phyloP scores from a whole-genome alignment of 2,797 vertebrate genomes.

The Anas bernieri region DNA sequence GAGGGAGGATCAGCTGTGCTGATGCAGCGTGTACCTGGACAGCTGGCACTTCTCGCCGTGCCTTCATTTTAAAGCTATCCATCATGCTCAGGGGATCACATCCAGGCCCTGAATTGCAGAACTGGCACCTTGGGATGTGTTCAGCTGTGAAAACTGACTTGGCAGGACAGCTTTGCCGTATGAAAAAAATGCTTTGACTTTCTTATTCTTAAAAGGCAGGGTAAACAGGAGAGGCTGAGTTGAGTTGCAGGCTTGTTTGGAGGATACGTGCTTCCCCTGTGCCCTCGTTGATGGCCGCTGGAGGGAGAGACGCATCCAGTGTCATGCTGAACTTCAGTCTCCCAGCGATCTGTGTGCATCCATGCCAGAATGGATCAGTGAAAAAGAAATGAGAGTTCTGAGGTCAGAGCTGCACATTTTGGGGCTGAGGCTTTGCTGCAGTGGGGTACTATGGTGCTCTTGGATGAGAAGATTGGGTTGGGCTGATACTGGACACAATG shows the following conservation, averaged over 20 bases:
- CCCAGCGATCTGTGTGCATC: rapidly evolving
- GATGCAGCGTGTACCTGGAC: constrained; percentile 69
- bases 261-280: not conserved
- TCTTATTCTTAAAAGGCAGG: constrained; percentile 15
- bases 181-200: constrained; percentile 29
- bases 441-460: not conserved
- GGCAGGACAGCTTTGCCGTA: constrained; percentile 76
- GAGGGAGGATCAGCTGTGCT: constrained; percentile 65
- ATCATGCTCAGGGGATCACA: constrained; percentile 83
- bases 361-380: not conserved
- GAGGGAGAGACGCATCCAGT: not conserved
- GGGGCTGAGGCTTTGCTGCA: not conserved
- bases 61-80: constrained; percentile 90
- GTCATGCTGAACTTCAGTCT: rapidly evolving
- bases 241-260: not conserved
- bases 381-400: not conserved
- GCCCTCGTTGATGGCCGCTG: not conserved
- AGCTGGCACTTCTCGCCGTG: constrained; percentile 68
- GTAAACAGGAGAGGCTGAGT: not conserved
- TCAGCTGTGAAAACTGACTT: constrained; percentile 86
- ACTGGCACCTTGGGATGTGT: constrained; percentile 91
- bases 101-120: constrained; percentile 87
- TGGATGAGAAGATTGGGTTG: not conserved
- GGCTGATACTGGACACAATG: not conserved
- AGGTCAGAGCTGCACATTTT: not conserved